Percentiles rank a stretch among this genome's conserved stretches.
Evolutionary conservation across 1,140 invertebrate species (phyloP).

Genomic region (Drosophila lowei): DNA sequence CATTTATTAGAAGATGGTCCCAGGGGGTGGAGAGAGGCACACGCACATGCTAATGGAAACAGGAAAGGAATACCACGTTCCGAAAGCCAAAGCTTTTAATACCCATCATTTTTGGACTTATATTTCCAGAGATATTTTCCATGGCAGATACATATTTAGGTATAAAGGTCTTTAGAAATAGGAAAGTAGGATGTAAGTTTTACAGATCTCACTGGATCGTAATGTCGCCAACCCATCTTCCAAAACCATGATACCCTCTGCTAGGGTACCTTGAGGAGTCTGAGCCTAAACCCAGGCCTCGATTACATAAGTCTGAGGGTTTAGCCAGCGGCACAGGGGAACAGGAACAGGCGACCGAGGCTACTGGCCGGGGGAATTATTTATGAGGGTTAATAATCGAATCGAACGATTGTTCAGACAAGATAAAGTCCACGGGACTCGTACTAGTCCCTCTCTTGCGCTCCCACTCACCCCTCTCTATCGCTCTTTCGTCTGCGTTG

Average conservation of each 20-base stretch:
- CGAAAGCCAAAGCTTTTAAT: too few species aligned
- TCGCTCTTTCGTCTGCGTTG: background rate
- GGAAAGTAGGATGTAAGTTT: too few species aligned
- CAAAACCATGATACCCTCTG: too few species aligned
- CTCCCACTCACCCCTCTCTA: background rate
- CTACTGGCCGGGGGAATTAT: constrained; percentile 54
- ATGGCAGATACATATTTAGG: too few species aligned
- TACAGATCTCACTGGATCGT: too few species aligned
- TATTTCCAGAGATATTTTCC: too few species aligned
- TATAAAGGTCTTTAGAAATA: too few species aligned
- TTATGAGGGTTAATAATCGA: constrained; percentile 81
- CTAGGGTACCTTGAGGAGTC: constrained; percentile 20
- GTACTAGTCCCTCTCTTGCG: constrained; percentile 12
- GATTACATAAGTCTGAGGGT: constrained; percentile 11
- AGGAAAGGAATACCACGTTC: too few species aligned
- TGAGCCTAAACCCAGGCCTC: constrained; percentile 1
- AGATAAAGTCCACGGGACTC: constrained; percentile 54
- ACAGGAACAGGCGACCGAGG: constrained; percentile 12
- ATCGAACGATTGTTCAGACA: constrained; percentile 63
- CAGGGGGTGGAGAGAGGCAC: background rate
- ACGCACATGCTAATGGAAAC: constrained; percentile 62
- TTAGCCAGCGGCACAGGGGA: constrained; percentile 16
- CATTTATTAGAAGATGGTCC: constrained; percentile 65
- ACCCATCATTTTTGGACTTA: too few species aligned
- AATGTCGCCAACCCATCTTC: too few species aligned